Evolutionary conservation across 2,888 invertebrate species (phyloP).

Genomic region (Pherbina coryleti): DNA sequence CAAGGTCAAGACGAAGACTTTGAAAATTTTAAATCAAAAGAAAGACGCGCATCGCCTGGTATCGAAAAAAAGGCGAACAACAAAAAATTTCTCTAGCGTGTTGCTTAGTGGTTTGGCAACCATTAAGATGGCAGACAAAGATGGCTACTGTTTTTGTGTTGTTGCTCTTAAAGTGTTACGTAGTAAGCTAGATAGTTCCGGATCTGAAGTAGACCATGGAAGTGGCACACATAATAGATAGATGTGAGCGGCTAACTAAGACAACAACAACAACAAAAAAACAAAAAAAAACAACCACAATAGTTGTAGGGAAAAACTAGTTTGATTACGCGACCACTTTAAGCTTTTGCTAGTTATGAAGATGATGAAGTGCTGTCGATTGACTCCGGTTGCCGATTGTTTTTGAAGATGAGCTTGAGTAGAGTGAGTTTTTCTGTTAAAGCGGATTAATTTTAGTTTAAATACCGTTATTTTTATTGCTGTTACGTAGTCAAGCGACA

Average conservation of each 20-base stretch:
- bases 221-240: conserved; percentile 33
- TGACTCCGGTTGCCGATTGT: conserved; percentile 52
- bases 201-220: conserved; percentile 41
- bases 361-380: conserved; percentile 17
- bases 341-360: not conserved
- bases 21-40: conserved; percentile 53
- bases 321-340: conserved; percentile 39
- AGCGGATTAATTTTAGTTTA: conserved; percentile 13
- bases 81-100: conserved; percentile 15
- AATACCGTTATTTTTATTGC: conserved; percentile 27
- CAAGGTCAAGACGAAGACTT: conserved; percentile 68
- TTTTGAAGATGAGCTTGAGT: conserved; percentile 52
- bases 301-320: conserved; percentile 18
- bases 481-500: conserved; percentile 27
- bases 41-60: not conserved
- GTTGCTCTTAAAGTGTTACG: conserved; percentile 25
- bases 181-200: conserved; percentile 39
- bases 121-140: conserved; percentile 19
- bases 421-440: conserved; percentile 19
- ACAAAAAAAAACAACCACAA: not conserved
- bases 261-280: not conserved
- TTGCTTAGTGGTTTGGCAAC: not conserved
- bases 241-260: not conserved
- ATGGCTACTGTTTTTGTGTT: conserved; percentile 31
- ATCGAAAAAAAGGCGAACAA: conserved; percentile 17